Percentiles rank a stretch among this genome's conserved stretches.
These are phyloP conservation scores for Clostera curtula DNA, from an alignment of 2,888 invertebrate genomes.

Conservation along the genomic window DNA sequence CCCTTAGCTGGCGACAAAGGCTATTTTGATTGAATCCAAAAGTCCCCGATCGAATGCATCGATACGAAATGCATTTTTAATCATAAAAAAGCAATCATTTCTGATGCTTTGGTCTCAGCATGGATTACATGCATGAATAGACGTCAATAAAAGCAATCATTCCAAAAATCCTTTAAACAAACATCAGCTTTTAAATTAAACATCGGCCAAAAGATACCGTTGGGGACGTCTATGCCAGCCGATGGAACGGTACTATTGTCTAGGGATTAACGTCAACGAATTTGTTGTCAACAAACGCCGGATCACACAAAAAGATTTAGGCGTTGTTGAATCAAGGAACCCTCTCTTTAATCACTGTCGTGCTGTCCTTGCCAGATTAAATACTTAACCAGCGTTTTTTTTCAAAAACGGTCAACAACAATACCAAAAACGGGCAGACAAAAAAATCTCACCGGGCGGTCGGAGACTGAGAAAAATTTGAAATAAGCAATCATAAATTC, in stretches of 20 bases:
- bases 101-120: conserved; percentile 13
- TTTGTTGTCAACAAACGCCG: conserved; percentile 70
- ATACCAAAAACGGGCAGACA: conserved; percentile 24
- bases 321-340: conserved; percentile 44
- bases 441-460: conserved; percentile 12
- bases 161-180: conserved; percentile 50
- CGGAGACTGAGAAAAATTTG: conserved; percentile 21
- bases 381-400: conserved; percentile 37
- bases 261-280: conserved; percentile 71
- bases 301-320: conserved; percentile 69
- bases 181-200: conserved; percentile 50
- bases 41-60: neutral
- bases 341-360: conserved; percentile 51
- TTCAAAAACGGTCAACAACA: conserved; percentile 31
- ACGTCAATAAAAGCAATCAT: conserved; percentile 34
- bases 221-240: conserved; percentile 40
- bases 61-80: neutral
- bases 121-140: conserved; percentile 27
- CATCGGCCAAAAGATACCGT: conserved; percentile 48
- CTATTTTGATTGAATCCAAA: neutral
- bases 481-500: conserved; percentile 45
- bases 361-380: conserved; percentile 45
- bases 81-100: conserved; percentile 6
- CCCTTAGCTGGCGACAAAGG: conserved; percentile 13
- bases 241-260: conserved; percentile 65